A percentile compares a stretch with the other conserved stretches of the same genome.
Evolutionary conservation across 2,797 vertebrate species (phyloP).

Genomic region (Pteropus rufus): DNA sequence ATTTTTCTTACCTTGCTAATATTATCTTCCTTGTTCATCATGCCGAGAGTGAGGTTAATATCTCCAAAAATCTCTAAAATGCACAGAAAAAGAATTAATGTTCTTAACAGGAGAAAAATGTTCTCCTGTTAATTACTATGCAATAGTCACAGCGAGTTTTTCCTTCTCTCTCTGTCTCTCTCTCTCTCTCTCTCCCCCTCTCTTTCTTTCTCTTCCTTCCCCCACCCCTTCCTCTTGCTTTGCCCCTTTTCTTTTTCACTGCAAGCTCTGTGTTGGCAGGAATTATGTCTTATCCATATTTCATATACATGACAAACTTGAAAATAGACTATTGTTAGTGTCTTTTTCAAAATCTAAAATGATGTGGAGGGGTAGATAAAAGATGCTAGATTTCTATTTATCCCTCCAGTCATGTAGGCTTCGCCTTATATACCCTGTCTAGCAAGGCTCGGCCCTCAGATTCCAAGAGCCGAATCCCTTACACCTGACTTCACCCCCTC

Average conservation of each 20-base stretch:
- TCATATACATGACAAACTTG: not conserved
- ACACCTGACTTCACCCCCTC: not conserved
- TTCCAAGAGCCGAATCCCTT: not conserved
- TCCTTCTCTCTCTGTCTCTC: not conserved
- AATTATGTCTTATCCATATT: not conserved
- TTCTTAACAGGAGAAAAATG: not conserved
- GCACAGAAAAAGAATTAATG: not conserved
- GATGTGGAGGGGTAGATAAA: not conserved
- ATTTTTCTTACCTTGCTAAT: slow-evolving; percentile 63
- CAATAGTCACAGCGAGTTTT: not conserved
- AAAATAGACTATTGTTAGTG: not conserved
- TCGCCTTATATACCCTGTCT: not conserved
- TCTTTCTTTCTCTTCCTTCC: not conserved
- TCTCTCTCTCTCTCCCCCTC: not conserved
- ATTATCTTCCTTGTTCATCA: slow-evolving; percentile 67
- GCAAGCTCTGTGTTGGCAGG: not conserved
- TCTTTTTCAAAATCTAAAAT: not conserved
- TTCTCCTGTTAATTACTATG: not conserved
- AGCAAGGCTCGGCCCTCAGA: not conserved
- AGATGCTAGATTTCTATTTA: not conserved
- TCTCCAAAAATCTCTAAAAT: slow-evolving; percentile 65
- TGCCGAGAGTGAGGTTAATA: slow-evolving; percentile 65
- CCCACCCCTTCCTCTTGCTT: not conserved
- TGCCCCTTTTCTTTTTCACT: not conserved
- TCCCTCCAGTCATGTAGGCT: not conserved